These are phyloP conservation scores for Scolopax rusticola DNA, from an alignment of 2,797 vertebrate genomes.

Conservation along the genomic window DNA sequence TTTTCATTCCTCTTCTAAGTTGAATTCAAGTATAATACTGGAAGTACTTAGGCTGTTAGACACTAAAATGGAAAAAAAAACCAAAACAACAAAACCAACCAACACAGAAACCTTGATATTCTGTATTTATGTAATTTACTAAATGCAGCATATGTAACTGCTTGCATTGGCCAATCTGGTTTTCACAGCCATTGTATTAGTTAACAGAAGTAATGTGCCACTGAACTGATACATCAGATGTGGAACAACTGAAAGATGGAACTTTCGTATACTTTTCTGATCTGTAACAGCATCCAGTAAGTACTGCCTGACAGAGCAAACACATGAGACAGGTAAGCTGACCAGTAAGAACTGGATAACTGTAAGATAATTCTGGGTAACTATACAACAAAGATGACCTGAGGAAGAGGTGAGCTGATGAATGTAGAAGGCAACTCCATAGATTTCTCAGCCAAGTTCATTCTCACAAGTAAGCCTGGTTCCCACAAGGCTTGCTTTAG, in stretches of 20 bases:
- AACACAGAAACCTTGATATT: not conserved
- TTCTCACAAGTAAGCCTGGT: not conserved
- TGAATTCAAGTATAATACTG: not conserved
- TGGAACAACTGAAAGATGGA: not conserved
- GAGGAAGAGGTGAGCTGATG: not conserved
- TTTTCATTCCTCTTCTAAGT: not conserved
- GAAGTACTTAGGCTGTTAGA: not conserved
- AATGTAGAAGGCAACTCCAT: accelerated
- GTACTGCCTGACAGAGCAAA: not conserved
- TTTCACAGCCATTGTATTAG: not conserved
- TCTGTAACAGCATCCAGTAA: not conserved
- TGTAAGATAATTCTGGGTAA: too few relatives aligned
- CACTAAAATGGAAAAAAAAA: not conserved
- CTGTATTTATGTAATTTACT: not conserved
- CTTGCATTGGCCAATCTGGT: not conserved
- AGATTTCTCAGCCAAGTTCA: not conserved
- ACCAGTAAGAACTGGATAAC: too few relatives aligned
- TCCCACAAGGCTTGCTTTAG: not conserved
- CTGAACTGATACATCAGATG: not conserved
- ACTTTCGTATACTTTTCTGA: not conserved
- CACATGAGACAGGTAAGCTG: not conserved
- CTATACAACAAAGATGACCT: not conserved
- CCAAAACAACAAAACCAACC: too few relatives aligned
- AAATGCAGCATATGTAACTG: not conserved
- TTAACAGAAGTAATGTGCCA: not conserved